These are phyloP conservation scores for Oriolus oriolus DNA, from an alignment of 2,113 vertebrate genomes.

Conservation along the genomic window DNA sequence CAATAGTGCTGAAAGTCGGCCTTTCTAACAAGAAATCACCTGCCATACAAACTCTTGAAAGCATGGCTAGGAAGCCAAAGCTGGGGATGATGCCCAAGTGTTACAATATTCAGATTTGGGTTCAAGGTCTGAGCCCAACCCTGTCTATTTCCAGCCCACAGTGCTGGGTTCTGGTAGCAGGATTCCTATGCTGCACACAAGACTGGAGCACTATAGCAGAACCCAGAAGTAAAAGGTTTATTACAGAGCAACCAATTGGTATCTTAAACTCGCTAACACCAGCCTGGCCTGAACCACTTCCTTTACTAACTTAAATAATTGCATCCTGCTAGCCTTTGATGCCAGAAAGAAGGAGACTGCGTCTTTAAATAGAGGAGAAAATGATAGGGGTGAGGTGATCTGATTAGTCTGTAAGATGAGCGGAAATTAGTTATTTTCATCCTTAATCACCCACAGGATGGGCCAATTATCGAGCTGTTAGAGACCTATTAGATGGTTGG, in stretches of 20 bases:
- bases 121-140: neutral
- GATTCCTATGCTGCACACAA: neutral
- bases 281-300: neutral
- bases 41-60: neutral
- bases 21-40: neutral
- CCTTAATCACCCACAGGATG: slow-evolving; percentile 67
- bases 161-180: neutral
- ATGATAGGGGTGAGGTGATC: slow-evolving; percentile 62
- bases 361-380: slow-evolving; percentile 59
- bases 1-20: neutral
- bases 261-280: neutral
- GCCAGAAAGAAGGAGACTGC: slow-evolving; percentile 15
- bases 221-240: neutral
- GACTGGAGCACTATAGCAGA: neutral
- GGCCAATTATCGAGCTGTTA: slow-evolving; percentile 70
- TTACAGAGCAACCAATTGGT: neutral
- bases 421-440: slow-evolving; percentile 73
- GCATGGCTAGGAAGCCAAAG: neutral
- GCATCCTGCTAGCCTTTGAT: slow-evolving; percentile 38
- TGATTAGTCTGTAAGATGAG: slow-evolving; percentile 68
- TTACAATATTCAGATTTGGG: neutral
- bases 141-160: fast-evolving
- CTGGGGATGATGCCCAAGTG: neutral
- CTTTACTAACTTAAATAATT: slow-evolving; percentile 32
- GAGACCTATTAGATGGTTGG: slow-evolving; percentile 61